Evolutionary conservation across 1,140 invertebrate species (phyloP).

Genomic region (Ceratitis capitata): DNA sequence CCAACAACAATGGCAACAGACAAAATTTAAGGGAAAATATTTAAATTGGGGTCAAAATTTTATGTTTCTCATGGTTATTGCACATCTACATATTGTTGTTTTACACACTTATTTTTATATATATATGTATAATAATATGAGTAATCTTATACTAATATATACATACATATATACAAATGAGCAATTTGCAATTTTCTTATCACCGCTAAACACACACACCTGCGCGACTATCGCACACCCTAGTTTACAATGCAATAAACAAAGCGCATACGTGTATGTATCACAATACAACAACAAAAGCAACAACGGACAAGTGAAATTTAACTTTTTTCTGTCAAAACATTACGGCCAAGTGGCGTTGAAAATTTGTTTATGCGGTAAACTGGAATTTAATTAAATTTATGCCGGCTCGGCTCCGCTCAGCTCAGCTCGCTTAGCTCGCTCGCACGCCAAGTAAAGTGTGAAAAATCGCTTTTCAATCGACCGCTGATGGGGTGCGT

Average conservation of each 20-base stretch:
- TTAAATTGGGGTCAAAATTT: slow-evolving; percentile 11
- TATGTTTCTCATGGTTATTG: not conserved
- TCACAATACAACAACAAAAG: not conserved
- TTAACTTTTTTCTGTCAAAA: not conserved
- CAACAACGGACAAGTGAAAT: not conserved
- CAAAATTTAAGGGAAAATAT: not conserved
- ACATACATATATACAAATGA: not conserved
- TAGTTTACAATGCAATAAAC: slow-evolving; percentile 8
- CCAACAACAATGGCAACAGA: not conserved
- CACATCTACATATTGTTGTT: not conserved
- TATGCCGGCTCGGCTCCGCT: not conserved
- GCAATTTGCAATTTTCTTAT: not conserved
- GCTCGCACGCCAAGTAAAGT: not conserved
- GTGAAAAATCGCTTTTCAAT: slow-evolving; percentile 17
- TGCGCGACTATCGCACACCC: not conserved
- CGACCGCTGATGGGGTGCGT: not conserved
- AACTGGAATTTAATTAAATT: slow-evolving; percentile 14
- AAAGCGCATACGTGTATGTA: not conserved
- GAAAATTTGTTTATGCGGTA: not conserved
- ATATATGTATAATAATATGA: not conserved
- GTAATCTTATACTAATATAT: too few relatives aligned
- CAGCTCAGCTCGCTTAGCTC: not conserved
- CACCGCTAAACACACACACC: not conserved
- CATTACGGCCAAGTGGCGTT: not conserved
- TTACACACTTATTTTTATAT: not conserved